A percentile compares a stretch with the other conserved stretches of the same genome.
These are phyloP conservation scores for Ctenodactylus gundi DNA, from an alignment of 2,113 vertebrate species.

Conservation along the genomic window DNA sequence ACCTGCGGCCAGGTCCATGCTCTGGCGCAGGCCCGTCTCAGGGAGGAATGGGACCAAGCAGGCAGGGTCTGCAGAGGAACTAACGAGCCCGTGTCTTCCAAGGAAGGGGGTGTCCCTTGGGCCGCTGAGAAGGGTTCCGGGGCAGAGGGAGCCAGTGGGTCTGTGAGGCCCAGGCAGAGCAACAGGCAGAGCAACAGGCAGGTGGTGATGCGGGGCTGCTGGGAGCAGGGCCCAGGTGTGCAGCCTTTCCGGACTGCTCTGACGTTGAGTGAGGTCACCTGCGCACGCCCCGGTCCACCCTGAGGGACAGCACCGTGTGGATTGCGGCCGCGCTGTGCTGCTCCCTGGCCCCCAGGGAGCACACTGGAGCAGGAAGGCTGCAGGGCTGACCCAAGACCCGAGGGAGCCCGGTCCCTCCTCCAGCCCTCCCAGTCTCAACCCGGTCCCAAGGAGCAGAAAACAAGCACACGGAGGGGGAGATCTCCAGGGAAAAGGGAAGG, in stretches of 20 bases:
- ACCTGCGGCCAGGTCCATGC: too few species aligned
- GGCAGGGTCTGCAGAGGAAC: background rate
- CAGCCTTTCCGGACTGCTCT: background rate
- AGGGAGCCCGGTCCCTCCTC: background rate
- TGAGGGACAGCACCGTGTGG: too few species aligned
- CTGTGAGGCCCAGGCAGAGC: too few species aligned
- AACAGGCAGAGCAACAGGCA: background rate
- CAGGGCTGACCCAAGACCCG: background rate
- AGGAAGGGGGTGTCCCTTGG: background rate
- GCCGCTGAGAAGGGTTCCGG: background rate
- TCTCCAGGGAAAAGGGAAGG: background rate
- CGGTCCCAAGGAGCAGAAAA: background rate
- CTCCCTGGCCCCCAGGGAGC: accelerated
- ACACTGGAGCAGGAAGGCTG: background rate
- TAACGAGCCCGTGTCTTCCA: background rate
- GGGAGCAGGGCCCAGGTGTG: accelerated
- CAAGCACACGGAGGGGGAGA: background rate
- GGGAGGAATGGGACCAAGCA: background rate
- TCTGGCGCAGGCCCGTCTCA: too few species aligned
- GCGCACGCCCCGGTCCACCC: background rate
- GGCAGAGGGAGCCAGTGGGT: too few species aligned
- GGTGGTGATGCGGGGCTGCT: background rate
- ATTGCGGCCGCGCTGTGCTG: too few species aligned
- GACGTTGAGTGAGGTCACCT: background rate
- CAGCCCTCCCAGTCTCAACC: background rate